These are phyloP conservation scores for Quiscalus mexicanus DNA, from an alignment of 2,113 vertebrate species.

Conservation along the genomic window DNA sequence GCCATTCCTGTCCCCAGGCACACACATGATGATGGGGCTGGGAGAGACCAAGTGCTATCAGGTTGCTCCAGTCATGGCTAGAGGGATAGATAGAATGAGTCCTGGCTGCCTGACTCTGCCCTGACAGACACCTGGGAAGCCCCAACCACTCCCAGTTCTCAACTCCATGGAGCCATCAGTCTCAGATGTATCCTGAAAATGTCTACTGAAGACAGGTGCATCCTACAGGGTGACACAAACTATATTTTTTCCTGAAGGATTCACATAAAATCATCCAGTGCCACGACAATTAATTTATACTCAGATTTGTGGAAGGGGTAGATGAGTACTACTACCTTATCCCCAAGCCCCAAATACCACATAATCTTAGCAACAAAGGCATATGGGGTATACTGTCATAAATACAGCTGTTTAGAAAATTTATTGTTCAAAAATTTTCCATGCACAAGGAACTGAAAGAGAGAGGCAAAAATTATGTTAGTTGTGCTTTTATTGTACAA, in stretches of 20 bases:
- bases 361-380: not conserved
- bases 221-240: not conserved
- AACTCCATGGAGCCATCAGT: too few relatives aligned
- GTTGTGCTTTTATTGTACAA: not conserved
- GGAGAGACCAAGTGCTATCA: rapidly evolving
- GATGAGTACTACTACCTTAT: not conserved
- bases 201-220: not conserved
- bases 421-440: not conserved
- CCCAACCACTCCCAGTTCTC: rapidly evolving
- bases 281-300: not conserved
- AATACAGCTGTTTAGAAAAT: not conserved
- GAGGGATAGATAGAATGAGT: rapidly evolving
- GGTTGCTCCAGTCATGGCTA: rapidly evolving
- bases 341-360: not conserved
- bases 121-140: rapidly evolving
- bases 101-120: not conserved
- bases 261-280: not conserved
- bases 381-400: not conserved
- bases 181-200: not conserved
- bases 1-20: not conserved
- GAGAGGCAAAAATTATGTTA: not conserved
- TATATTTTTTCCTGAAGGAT: not conserved
- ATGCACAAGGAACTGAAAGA: not conserved
- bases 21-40: rapidly evolving
- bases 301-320: not conserved